Base-by-base conservation (phyloP, 2,888 invertebrate species). In the Parasteatoda lunata region DNA sequence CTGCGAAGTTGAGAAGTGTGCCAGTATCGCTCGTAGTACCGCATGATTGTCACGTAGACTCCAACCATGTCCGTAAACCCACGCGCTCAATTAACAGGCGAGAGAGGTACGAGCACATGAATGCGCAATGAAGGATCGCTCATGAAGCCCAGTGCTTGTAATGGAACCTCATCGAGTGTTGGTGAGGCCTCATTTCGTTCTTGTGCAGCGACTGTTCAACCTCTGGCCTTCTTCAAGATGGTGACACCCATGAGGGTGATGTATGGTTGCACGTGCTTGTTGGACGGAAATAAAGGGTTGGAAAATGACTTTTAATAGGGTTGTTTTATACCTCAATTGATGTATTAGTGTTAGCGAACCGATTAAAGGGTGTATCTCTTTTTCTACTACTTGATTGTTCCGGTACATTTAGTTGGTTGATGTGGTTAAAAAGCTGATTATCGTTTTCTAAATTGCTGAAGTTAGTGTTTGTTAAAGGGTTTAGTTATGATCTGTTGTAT, bases 41-140 rank as follows among this genome's bases (percentile, higher is more conserved):
- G 5, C 59, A 84, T 84, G 79, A 5, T 5, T 51, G 5, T 84
- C 84, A 84, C 84, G 84, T 84, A 30, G 30, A 51, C 59, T 49
- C 70, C 45, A 51, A 77, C 59, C 84, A 75, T 84, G 79, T 84
- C 75, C 75, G 84, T 48, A 52, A 79, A 45, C 84, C 84, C 84
- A 84, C 84, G 84, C 84, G 72, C 30, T 79, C 84, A 84, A 84
- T 84, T 84, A 84, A 73, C 84, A 75, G 70, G 82, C 54, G 15
- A 52, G 59, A 59, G 59, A 68, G 49, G 48, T 45, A n/a, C 45
- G 49, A 48, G 59, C 78, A 65, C 51, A 30, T 79, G 79, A 64
- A 82, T 82, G 59, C 75, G 15, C 45, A 73, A 80, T 80, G 78
- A 79, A 78, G 69, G 9, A 49, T 49, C 69, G 30, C 64, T 51